Base-by-base conservation (phyloP, 1,140 invertebrate genomes). In the Diachasma alloeum region DNA sequence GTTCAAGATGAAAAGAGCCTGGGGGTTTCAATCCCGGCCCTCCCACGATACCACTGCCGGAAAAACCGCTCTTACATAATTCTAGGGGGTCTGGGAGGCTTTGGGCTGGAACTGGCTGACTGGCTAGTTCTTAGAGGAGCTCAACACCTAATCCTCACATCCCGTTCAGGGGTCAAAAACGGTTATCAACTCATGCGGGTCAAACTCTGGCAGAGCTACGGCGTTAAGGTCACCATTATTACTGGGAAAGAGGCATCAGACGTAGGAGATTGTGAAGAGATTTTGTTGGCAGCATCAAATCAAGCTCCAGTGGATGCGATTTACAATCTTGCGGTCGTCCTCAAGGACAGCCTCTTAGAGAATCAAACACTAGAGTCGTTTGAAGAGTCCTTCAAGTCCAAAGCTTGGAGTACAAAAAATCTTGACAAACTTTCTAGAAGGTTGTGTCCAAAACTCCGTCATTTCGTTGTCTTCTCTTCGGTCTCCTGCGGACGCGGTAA, bases 401-500 rank as follows among this genome's bases (percentile, higher is more conserved):
- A 93, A 83, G 91, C 91, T 4, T 81, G 81, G 78, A 84, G 86
- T 0, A 92, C 91, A 0, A 85, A 89, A 66, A 76, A 88, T 11
- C 76, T 93, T 0, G 92, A 93, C 74, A 79, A 87, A 77, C 19
- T 90, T 0, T 89, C 91, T 0, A 87, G 92, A 75, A 87, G 83
- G 63, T 74, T 91, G 48, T 92, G 92, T 79, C 90, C 90, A 0
- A 39, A 87, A 10, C 86, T 92, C 19, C 78, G 86, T 44, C 85
- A 92, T 31, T 93, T 93, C 74, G 91, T 92, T 9, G 92, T 94
- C 0, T 96, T 96, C 83, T 96, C 95, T 3, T 95, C 94, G 10
- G 91, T 96, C 3, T 92, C 92, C 66, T 94, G 94, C 85, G 95
- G 95, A 6, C 90, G 93, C 76, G 95, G 95, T 66, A 96, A 96